Base-by-base conservation (phyloP, 2,888 invertebrate genomes). In the Blastobasis adustella region DNA sequence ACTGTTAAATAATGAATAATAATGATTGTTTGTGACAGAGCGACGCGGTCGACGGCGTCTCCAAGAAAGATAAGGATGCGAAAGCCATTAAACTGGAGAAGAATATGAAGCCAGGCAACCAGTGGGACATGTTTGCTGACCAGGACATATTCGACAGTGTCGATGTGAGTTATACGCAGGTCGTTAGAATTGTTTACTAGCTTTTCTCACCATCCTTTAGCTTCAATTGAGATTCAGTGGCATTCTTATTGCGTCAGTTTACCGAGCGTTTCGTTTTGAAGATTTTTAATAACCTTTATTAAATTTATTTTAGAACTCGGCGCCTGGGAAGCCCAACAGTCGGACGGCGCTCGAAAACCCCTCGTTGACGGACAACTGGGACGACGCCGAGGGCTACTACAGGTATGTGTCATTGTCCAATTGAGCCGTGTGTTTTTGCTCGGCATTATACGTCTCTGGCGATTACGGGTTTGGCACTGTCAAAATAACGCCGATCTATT, bases 311-410 rank as follows among this genome's bases (percentile, higher is more conserved):
- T 65, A 89, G 87, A 78, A 80, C 0, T 77, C 79, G 1, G 74
- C 73, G 0, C 69, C 76, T 1, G 79, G 77, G 0, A 72, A 73
- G 46, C 71, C 69, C 0, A 71, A 62, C 39, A 73, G 63, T 52
- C 80, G 75, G 57, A 69, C 60, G 48, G 65, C 76, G 0, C 41
- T 73, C 6, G 87, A 87, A 54, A 87, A 87, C 55, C 98, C 98
- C 0, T 95, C 96, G 47, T 90, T 99, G 45, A 98, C 96, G 0
- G 99, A 99, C 77, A 99, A 99, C 77, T 99, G 99, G 99, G 99
- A 99, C 73, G 99, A 99, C 82, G 96, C 98, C 0, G 99, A 99
- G 83, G 99, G 99, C 43, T 99, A 99, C 78, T 99, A 99, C 81
- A 92, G 95, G 91, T 91, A 69, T 40, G 6, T 40, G 40, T 9